These are phyloP conservation scores for Octopus sinensis DNA, from an alignment of 1,140 invertebrate genomes.

Conservation along the genomic window DNA sequence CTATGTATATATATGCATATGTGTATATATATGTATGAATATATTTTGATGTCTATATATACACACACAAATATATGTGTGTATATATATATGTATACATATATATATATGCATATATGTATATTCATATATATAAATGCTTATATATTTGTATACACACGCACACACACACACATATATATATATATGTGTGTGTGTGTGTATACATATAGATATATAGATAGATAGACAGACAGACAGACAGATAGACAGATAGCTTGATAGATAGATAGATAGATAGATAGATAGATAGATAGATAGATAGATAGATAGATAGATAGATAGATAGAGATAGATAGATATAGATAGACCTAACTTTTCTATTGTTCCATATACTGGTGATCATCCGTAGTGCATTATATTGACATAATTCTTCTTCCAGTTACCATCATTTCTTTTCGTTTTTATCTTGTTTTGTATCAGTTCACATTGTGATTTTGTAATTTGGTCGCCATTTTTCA, in stretches of 20 bases:
- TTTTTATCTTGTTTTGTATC: too few relatives aligned
- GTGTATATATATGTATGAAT: not conserved
- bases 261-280: not conserved
- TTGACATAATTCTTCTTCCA: too few relatives aligned
- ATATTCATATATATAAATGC: constrained; percentile 22
- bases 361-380: too few relatives aligned
- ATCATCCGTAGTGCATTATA: too few relatives aligned
- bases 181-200: constrained; percentile 1
- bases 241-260: not conserved
- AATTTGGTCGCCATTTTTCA: too few relatives aligned
- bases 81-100: not conserved
- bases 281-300: not conserved
- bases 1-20: not conserved
- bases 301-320: not conserved
- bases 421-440: too few relatives aligned
- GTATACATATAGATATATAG: constrained; percentile 9
- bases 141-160: constrained; percentile 19
- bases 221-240: not conserved
- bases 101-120: not conserved
- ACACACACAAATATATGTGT: not conserved
- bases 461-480: too few relatives aligned
- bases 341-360: not conserved
- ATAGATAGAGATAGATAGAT: not conserved
- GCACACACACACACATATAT: constrained; percentile 19
- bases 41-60: not conserved